Conservation (phyloP, 2,113 vertebrate genomes). For the Copsychus sechellarum region DNA sequence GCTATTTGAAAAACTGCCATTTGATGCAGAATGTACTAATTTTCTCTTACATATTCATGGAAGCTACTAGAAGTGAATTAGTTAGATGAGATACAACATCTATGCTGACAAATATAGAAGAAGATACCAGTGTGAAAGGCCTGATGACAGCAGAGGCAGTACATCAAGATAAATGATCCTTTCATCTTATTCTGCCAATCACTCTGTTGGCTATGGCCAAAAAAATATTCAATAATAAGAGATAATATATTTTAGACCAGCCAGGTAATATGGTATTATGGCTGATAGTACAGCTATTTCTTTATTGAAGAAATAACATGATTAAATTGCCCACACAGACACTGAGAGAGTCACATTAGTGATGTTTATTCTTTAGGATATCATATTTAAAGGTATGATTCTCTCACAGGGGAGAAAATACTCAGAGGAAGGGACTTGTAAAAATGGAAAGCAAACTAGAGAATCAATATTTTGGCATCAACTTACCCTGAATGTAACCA, state of each 20-base stretch:
- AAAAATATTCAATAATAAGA: background rate
- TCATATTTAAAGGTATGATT: background rate
- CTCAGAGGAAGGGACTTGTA: background rate
- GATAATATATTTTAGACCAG: background rate
- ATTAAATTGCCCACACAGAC: background rate
- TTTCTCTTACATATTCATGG: background rate
- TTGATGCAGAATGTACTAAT: background rate
- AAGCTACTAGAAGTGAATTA: background rate
- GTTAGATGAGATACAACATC: background rate
- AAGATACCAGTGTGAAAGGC: background rate
- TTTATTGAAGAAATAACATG: background rate
- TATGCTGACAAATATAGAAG: background rate
- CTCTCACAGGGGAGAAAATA: background rate
- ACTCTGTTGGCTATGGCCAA: background rate
- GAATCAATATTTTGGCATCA: background rate
- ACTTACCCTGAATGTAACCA: background rate
- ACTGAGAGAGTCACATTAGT: background rate
- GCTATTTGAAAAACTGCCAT: background rate
- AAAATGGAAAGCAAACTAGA: background rate
- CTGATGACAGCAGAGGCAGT: background rate
- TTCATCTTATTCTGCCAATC: background rate
- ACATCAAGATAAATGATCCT: background rate
- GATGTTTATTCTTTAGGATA: background rate
- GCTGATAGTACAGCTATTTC: background rate
- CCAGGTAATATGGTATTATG: background rate